Evolutionary conservation across 2,888 invertebrate species (phyloP), one percentile per base, ranked within the genome.

Genomic region (Andricus quercusramuli): DNA sequence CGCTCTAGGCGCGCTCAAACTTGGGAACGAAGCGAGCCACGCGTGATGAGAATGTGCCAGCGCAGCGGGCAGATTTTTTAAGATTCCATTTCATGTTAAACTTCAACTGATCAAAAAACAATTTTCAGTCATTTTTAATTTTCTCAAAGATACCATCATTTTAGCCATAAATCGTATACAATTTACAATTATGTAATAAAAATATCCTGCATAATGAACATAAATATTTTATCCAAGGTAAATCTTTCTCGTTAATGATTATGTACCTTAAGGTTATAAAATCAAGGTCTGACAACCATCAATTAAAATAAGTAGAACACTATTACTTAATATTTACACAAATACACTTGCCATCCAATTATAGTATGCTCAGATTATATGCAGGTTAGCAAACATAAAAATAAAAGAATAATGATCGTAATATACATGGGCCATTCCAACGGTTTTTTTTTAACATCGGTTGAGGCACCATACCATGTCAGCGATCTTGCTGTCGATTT

Each of bases 251-350:
- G n/a, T 56, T 51, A 56, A n/a, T n/a, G n/a, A 56, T 56, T 56
- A 56, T n/a, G 56, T n/a, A 56, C 56, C 20, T 56, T 6, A n/a
- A 56, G n/a, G 56, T 56, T 20, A 9, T 56, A 56, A n/a, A 56
- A 56, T 56, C 56, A 56, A 56, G 56, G n/a, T 56, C 11, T 56
- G 56, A 56, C 56, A 56, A n/a, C 56, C 56, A n/a, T n/a, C 56
- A 56, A 56, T 56, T 56, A 56, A 9, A 56, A 56, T 56, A 56
- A 56, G 56, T 56, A 56, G 56, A 56, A 56, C 56, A 56, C 6
- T 56, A n/a, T 56, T 3, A 56, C 9, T n/a, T 56, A n/a, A n/a
- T 56, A n/a, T n/a, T 20, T 56, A n/a, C n/a, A 6, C n/a, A 56
- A 1, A n/a, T 56, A 56, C n/a, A n/a, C n/a, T 56, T 56, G n/a